Conservation (phyloP, 2,888 invertebrate genomes). For the Phorcus lineatus region DNA sequence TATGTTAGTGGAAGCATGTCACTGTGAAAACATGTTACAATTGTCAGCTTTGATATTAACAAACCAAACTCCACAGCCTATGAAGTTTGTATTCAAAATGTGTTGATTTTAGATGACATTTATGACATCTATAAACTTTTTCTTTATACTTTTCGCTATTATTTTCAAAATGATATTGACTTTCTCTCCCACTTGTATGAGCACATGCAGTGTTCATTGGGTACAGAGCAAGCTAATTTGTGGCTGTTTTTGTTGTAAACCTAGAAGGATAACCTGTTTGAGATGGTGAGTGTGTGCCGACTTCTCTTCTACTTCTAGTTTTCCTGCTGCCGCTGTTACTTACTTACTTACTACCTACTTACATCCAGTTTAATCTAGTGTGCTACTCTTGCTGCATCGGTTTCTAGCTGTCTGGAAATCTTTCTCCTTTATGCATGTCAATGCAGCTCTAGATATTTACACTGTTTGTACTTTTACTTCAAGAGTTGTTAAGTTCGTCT, state of each 20-base stretch:
- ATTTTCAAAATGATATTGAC: too few species aligned
- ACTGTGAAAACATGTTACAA: too few species aligned
- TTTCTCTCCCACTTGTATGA: too few species aligned
- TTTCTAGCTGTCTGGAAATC: background rate
- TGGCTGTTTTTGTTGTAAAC: constrained; percentile 35
- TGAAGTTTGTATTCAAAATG: background rate
- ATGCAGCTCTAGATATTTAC: background rate
- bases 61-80: background rate
- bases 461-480: too few species aligned
- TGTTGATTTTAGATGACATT: background rate
- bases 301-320: background rate
- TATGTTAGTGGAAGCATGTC: background rate
- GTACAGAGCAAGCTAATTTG: background rate
- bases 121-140: background rate
- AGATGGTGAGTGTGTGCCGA: constrained; percentile 50
- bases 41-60: background rate
- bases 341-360: background rate
- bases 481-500: too few species aligned
- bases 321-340: background rate
- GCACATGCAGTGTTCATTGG: background rate
- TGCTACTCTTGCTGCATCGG: too few species aligned
- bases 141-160: background rate
- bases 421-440: background rate
- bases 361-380: background rate
- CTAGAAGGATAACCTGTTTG: constrained; percentile 52